Conservation (phyloP, 37 sponge, comb jelly and placozoan genomes). For the Lycopodina hypogea region DNA sequence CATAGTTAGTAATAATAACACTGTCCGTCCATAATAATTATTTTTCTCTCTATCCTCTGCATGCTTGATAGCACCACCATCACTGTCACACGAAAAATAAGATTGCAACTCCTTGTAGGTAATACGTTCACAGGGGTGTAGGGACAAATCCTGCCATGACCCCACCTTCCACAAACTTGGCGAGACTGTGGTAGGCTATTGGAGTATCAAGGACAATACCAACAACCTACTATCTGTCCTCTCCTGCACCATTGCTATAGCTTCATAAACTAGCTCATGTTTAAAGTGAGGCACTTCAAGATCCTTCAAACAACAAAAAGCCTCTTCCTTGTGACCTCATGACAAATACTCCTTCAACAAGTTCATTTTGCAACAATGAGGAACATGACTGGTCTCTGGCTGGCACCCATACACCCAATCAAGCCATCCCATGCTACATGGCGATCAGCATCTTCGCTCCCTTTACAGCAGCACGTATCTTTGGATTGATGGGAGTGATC, state of each 20-base stretch:
- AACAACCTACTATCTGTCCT: slow-evolving; percentile 31
- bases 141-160: slow-evolving; percentile 64
- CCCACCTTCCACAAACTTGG: slow-evolving; percentile 73
- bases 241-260: slow-evolving; percentile 79
- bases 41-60: slow-evolving; percentile 56
- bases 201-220: slow-evolving; percentile 91
- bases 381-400: slow-evolving; percentile 75
- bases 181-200: slow-evolving; percentile 68
- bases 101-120: slow-evolving; percentile 80
- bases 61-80: slow-evolving; percentile 76
- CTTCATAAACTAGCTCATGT: slow-evolving; percentile 94
- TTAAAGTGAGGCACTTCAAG: slow-evolving; percentile 96
- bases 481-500: not conserved
- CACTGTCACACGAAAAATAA: slow-evolving; percentile 88
- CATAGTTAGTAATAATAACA: not conserved
- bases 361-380: slow-evolving; percentile 70
- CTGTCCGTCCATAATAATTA: not conserved
- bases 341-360: slow-evolving; percentile 78
- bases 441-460: slow-evolving; percentile 71
- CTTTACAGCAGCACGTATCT: slow-evolving; percentile 43
- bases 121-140: slow-evolving; percentile 20
- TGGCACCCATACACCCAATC: slow-evolving; percentile 85
- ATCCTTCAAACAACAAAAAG: slow-evolving; percentile 70
- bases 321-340: slow-evolving; percentile 75
- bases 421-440: slow-evolving; percentile 83